A percentile compares a stretch with the other conserved stretches of the same genome.
These are phyloP conservation scores for Eleutherodactylus coqui DNA, from an alignment of 2,797 vertebrate species.

Conservation along the genomic window DNA sequence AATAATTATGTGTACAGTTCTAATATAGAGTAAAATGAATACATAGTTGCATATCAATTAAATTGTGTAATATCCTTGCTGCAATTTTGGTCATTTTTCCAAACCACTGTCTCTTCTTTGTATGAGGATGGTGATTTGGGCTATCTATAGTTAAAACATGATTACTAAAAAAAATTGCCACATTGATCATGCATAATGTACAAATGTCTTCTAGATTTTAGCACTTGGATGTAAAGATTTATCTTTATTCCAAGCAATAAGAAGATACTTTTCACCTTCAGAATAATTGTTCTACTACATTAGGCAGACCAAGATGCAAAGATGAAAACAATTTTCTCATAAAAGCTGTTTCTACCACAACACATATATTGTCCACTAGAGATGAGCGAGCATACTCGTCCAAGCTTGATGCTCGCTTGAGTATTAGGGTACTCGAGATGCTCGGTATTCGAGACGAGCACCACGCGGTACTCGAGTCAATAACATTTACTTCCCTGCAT, in stretches of 20 bases:
- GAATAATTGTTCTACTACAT: background rate
- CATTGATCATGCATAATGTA: background rate
- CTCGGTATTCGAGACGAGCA: no score
- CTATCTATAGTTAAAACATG: background rate
- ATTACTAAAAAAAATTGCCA: background rate
- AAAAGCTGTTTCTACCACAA: background rate
- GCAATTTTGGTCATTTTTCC: slow-evolving; percentile 39
- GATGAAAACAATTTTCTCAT: background rate
- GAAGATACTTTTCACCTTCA: background rate
- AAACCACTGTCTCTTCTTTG: slow-evolving; percentile 12
- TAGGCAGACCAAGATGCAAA: background rate
- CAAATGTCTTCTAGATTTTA: background rate
- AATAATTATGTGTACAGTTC: slow-evolving; percentile 27
- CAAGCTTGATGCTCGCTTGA: no score
- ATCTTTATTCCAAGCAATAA: background rate
- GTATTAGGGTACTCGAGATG: no score
- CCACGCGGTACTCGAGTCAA: no score
- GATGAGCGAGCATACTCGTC: no score
- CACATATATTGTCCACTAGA: background rate
- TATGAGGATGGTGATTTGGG: slow-evolving; percentile 1
- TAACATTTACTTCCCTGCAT: no score
- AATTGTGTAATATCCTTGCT: slow-evolving; percentile 34
- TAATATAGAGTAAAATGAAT: background rate
- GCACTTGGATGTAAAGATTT: background rate
- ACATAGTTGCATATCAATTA: background rate